Percentiles rank a stretch among this genome's conserved stretches.
phyloP scores from a whole-genome alignment of 30 jellyfish, hydroid and myxozoan species.

The Euphysa ruthae region DNA sequence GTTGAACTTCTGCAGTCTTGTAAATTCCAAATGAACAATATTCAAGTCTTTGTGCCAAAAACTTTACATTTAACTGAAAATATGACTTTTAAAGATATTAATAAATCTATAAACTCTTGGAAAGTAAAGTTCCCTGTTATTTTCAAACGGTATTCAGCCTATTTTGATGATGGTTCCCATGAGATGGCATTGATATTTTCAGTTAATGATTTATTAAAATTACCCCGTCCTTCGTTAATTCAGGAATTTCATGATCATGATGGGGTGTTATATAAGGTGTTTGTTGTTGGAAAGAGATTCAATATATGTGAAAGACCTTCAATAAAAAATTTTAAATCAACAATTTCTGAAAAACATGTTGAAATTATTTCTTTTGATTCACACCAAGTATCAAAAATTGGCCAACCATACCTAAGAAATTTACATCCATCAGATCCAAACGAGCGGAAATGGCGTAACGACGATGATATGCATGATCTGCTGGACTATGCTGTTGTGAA shows the following conservation, averaged over 20 bases:
- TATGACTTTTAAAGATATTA: background rate
- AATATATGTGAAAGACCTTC: constrained; percentile 83
- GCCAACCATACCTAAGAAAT: constrained; percentile 12
- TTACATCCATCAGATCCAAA: constrained; percentile 23
- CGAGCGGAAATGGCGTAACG: constrained; percentile 6
- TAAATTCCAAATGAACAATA: constrained; percentile 33
- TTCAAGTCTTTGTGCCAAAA: constrained; percentile 63
- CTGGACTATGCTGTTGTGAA: constrained; percentile 47
- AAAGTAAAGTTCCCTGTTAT: constrained; percentile 49
- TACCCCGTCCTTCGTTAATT: constrained; percentile 53
- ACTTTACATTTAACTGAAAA: constrained; percentile 38
- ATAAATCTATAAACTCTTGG: constrained; percentile 5
- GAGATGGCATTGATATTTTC: constrained; percentile 62
- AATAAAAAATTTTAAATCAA: constrained; percentile 25
- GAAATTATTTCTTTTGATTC: constrained; percentile 17
- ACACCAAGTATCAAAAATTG: constrained; percentile 14
- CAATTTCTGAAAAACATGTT: background rate
- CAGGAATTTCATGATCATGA: constrained; percentile 81
- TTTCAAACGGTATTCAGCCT: constrained; percentile 56
- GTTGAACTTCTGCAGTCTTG: constrained; percentile 37
- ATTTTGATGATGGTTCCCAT: constrained; percentile 66
- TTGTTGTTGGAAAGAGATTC: constrained; percentile 47
- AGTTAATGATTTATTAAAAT: constrained; percentile 21
- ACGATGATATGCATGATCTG: constrained; percentile 5
- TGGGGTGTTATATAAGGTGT: constrained; percentile 68